Evolutionary conservation across 2,888 invertebrate genomes (phyloP), one percentile per base, ranked within the genome.

Genomic region (Tyria jacobaeae): DNA sequence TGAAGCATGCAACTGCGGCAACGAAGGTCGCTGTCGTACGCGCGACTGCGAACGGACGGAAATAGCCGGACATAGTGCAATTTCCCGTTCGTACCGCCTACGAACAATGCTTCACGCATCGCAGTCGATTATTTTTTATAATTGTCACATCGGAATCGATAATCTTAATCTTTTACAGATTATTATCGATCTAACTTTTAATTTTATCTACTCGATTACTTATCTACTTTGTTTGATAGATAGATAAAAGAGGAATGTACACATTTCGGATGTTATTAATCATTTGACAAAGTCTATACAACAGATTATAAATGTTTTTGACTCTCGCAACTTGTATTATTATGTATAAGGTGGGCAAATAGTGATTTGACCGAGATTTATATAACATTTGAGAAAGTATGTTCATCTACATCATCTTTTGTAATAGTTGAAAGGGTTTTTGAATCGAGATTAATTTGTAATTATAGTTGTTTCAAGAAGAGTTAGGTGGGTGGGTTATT

Each of bases 61-160:
- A 90, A 91, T 90, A 89, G 83, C 85, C 83, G 82, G 82, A 85
- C 87, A 85, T 83, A 82, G 81, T 80, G 85, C 89, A 88, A 91
- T 91, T 87, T 91, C 90, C 90, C 87, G 85, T 83, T 75, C 71
- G 67, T 71, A 78, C 71, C 61, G 73, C 65, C 65, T 62, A 68
- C 66, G 57, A 70, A 73, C 68, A 70, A 68, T 47, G 58, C 63
- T 75, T 57, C 57, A 70, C n/a, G n/a, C 60, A 68, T 64, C 62
- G 61, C 68, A 73, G 70, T 68, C 72, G 60, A 68, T 70, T 64
- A 64, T 56, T 67, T 39, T 56, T 56, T 62, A 54, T n/a, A 66
- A 60, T 50, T 56, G 48, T 50, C 21, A 21, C 21, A 44, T 44
- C 44, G 12, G 12, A 0, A 44, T 44, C 44, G 44, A 48, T 67